Base-by-base conservation (phyloP, 2,797 vertebrate species). In the Lemur catta region DNA sequence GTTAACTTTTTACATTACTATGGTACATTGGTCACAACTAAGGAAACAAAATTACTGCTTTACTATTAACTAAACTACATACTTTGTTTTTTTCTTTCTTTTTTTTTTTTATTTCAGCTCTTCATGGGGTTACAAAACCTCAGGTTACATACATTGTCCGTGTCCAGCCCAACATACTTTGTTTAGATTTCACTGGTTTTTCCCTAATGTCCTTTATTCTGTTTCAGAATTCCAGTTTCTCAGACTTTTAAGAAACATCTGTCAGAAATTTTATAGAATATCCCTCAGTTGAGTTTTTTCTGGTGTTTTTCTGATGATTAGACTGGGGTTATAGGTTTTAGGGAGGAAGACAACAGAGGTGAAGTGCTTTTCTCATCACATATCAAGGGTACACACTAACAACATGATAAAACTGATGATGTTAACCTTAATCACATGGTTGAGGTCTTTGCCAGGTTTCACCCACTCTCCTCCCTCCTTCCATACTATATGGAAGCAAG, bases 11-110 rank as follows among this genome's bases (percentile, higher is more conserved):
- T 89, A 57, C 26, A 55, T 94, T 75, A 71, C 71, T 88, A 0
- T 84, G 20, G 18, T 92, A 82, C 43, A 85, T 91, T 93, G 89
- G 69, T 95, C 55, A 79, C n/a, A 75, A 89, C 46, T 95, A 79
- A 96, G 46, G 78, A 84, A 93, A 91, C 61, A 91, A 50, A 74
- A 78, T 93, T 91, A n/a, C 59, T 59, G 17, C 10, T 69, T 79
- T 88, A n/a, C 59, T 78, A 30, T 94, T 91, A 75, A 75, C 15
- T 88, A 85, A 93, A 78, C 35, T 59, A 38, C 9, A 3, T 1
- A 22, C 7, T 85, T 84, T 28, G n/a, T n/a, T n/a, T n/a, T n/a
- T n/a, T n/a, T n/a, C n/a, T n/a, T n/a, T n/a, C n/a, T n/a, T n/a
- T n/a, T n/a, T n/a, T n/a, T n/a, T n/a, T n/a, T n/a, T n/a, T n/a